Conservation (phyloP, 2,113 vertebrate species). For the Dromaius novaehollandiae region DNA sequence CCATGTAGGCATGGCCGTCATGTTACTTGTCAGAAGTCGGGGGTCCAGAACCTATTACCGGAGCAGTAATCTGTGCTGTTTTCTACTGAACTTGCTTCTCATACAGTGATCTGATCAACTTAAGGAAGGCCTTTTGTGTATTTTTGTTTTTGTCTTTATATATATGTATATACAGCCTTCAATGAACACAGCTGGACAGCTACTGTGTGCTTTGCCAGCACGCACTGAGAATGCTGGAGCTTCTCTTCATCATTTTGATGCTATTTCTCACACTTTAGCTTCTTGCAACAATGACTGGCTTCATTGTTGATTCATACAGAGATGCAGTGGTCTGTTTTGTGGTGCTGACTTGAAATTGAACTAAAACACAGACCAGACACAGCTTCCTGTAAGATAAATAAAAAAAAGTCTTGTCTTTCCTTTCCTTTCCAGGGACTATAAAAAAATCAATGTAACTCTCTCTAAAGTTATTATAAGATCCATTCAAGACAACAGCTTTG, state of each 20-base stretch:
- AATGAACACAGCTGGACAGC: neutral
- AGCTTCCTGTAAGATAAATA: neutral
- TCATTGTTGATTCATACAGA: constrained; percentile 1
- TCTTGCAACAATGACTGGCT: neutral
- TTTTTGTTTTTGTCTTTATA: neutral
- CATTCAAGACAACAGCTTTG: neutral
- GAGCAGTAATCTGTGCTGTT: neutral
- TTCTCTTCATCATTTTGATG: neutral
- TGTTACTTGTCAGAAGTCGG: neutral
- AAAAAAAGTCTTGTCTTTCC: neutral
- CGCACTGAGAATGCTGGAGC: neutral
- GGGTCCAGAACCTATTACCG: neutral
- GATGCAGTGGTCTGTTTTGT: neutral
- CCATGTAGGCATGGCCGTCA: neutral
- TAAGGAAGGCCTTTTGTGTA: neutral
- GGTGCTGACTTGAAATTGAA: neutral
- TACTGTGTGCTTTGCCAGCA: neutral
- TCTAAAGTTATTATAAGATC: neutral
- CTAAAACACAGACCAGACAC: neutral
- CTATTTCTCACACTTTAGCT: neutral
- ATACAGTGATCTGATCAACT: neutral
- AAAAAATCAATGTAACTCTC: neutral
- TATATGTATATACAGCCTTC: neutral
- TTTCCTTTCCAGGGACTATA: neutral
- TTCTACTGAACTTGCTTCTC: constrained; percentile 24